Conservation (phyloP, 2,113 vertebrate genomes). For the Pomatorhinus ruficollis region DNA sequence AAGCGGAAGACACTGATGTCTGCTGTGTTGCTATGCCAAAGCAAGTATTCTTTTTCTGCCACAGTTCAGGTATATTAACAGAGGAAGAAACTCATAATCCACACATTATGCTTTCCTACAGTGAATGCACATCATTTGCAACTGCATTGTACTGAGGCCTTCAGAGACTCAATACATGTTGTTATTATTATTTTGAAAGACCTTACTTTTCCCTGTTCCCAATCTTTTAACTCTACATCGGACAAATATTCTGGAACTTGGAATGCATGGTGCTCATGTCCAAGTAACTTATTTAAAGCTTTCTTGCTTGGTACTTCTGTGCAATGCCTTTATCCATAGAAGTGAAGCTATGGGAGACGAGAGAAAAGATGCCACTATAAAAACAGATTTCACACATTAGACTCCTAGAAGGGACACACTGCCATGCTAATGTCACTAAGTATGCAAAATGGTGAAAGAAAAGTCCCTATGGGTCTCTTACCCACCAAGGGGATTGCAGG, state of each 20-base stretch:
- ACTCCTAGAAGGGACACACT: background rate
- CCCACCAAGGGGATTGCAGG: background rate
- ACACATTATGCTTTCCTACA: background rate
- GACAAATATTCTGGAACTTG: background rate
- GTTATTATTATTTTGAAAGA: background rate
- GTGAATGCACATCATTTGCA: background rate
- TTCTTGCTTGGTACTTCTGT: background rate
- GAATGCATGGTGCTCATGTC: background rate
- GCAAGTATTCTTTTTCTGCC: background rate
- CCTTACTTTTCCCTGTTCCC: background rate
- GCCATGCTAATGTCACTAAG: background rate
- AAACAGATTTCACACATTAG: background rate
- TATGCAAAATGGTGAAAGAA: background rate
- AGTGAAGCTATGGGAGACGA: background rate
- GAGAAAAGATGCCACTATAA: background rate
- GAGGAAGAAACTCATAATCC: background rate
- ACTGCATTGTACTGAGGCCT: background rate
- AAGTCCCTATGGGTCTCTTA: background rate
- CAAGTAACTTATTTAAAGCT: background rate
- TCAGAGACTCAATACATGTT: background rate
- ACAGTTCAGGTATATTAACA: background rate
- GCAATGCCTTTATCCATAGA: background rate
- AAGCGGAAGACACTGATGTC: background rate
- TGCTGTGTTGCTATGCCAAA: background rate
- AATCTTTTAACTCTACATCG: background rate